These are phyloP conservation scores for Sapayoa aenigma DNA, from an alignment of 2,113 vertebrate genomes.

Conservation along the genomic window DNA sequence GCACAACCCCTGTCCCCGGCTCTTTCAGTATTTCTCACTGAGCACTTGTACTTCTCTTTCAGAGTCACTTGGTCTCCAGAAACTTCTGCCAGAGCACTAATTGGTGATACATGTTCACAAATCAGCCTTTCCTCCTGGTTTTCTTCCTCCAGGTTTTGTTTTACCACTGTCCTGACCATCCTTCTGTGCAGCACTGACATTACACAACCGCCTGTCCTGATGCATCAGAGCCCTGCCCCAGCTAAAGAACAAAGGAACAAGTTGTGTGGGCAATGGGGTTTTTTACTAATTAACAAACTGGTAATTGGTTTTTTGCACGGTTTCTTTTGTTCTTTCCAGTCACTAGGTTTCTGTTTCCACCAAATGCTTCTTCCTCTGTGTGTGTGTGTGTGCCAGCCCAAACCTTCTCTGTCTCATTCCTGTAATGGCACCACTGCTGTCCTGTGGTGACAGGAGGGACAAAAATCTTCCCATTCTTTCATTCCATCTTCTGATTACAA, in stretches of 20 bases:
- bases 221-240: background rate
- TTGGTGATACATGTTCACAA: background rate
- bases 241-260: background rate
- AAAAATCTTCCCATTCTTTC: background rate
- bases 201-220: background rate
- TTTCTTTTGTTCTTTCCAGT: background rate
- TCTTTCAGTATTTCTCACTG: background rate
- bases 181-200: background rate
- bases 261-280: background rate
- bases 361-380: background rate
- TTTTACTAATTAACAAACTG: background rate
- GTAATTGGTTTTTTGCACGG: background rate
- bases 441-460: background rate
- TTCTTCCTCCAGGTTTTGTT: background rate
- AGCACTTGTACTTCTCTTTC: background rate
- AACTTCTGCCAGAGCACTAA: fast-evolving
- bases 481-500: background rate
- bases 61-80: background rate
- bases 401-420: background rate
- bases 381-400: background rate
- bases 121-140: background rate
- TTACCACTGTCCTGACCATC: background rate
- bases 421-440: background rate
- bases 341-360: background rate
- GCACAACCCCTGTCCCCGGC: fast-evolving